These are phyloP conservation scores for Colostygia pectinataria DNA, from an alignment of 2,888 invertebrate genomes.

Conservation along the genomic window DNA sequence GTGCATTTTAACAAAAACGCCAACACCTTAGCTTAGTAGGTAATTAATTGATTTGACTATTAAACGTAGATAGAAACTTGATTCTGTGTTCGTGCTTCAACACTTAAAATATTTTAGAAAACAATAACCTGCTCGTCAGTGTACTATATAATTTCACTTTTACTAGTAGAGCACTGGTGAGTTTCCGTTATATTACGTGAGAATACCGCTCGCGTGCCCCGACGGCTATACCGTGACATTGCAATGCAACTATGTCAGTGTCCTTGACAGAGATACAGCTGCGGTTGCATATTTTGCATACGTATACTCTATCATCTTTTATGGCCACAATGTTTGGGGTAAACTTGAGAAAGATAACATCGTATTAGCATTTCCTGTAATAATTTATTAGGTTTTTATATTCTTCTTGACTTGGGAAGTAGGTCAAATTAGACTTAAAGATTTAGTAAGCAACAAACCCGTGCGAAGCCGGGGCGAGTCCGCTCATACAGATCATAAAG, in stretches of 20 bases:
- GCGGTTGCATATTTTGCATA: constrained; percentile 24
- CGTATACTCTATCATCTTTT: constrained; percentile 1
- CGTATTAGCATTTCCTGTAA: too few relatives aligned
- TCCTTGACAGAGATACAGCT: constrained; percentile 34
- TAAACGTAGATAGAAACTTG: too few relatives aligned
- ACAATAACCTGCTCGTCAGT: constrained; percentile 14
- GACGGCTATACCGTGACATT: constrained; percentile 9
- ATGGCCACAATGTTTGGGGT: constrained; percentile 4
- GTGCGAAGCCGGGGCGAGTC: too few relatives aligned
- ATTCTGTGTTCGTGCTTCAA: neutral
- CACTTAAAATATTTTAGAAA: neutral
- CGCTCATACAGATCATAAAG: too few relatives aligned
- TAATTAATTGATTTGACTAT: too few relatives aligned
- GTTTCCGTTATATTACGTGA: constrained; percentile 35
- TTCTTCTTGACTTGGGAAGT: too few relatives aligned
- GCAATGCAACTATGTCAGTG: constrained; percentile 30
- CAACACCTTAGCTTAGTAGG: too few relatives aligned
- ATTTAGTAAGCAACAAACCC: too few relatives aligned
- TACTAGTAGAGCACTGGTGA: constrained; percentile 32
- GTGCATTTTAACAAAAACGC: too few relatives aligned
- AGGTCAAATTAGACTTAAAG: too few relatives aligned
- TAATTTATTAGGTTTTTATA: too few relatives aligned
- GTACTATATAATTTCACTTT: constrained; percentile 43
- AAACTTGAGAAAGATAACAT: neutral
- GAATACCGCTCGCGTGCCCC: constrained; percentile 31